Evolutionary conservation across 2,797 vertebrate species (phyloP).

Genomic region (Sebastes trivittatus): DNA sequence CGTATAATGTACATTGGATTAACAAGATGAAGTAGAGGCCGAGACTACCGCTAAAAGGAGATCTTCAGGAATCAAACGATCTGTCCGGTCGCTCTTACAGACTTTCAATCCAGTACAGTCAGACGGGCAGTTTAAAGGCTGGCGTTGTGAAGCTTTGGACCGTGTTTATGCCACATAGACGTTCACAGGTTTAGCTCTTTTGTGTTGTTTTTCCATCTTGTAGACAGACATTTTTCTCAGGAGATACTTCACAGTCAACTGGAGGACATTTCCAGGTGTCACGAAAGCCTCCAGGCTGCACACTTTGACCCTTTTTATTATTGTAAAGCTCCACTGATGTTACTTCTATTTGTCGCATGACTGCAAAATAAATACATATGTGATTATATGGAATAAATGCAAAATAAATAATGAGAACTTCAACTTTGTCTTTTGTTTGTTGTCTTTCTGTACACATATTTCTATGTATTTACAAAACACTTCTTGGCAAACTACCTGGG

Average conservation of each 20-base stretch:
- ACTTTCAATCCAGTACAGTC: constrained; percentile 2
- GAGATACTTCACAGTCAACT: background rate
- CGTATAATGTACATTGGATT: constrained; percentile 56
- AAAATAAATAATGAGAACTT: constrained; percentile 49
- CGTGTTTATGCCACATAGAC: background rate
- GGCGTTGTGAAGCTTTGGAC: background rate
- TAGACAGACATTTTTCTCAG: background rate
- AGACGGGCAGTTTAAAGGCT: background rate
- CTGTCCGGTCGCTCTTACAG: background rate
- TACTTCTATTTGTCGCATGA: background rate
- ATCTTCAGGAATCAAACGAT: constrained; percentile 57
- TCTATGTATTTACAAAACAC: too few species aligned
- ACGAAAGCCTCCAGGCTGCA: background rate
- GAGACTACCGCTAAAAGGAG: constrained; percentile 38
- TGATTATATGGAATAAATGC: background rate
- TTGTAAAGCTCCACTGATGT: background rate
- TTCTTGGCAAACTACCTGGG: too few species aligned
- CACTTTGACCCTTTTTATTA: background rate
- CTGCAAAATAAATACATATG: background rate
- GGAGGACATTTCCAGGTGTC: too few species aligned
- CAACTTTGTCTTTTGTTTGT: constrained; percentile 9
- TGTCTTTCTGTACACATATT: background rate
- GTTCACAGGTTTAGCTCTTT: background rate
- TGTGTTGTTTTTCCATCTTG: background rate
- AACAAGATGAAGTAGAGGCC: constrained; percentile 56